phyloP scores from a whole-genome alignment of 2,113 vertebrate species.

The Xiphophorus maculatus region DNA sequence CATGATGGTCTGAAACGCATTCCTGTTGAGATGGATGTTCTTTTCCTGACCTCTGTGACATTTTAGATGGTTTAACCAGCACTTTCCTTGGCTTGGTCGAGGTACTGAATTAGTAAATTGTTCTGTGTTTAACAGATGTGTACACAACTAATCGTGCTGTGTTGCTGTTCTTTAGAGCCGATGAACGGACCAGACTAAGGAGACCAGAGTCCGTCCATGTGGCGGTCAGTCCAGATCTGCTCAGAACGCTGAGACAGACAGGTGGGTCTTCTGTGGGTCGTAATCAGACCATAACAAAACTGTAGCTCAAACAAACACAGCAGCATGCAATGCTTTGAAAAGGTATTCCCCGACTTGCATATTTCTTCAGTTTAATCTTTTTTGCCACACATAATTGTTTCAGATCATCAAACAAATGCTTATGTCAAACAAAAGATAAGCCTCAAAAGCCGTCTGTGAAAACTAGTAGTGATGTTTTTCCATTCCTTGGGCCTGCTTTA shows the following conservation, averaged over 20 bases:
- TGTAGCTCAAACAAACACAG: slow-evolving; percentile 3
- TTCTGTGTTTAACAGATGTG: background rate
- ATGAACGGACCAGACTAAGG: slow-evolving; percentile 33
- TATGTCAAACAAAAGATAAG: no score
- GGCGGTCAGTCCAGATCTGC: slow-evolving; percentile 41
- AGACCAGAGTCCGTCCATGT: slow-evolving; percentile 30
- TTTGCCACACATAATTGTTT: background rate
- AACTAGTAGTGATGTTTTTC: background rate
- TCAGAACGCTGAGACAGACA: slow-evolving; percentile 63
- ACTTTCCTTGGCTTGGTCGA: no score
- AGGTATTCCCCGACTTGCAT: background rate
- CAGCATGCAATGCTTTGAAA: background rate
- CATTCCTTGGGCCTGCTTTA: no score
- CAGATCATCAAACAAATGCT: background rate
- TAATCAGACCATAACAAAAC: background rate
- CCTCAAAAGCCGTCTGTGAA: background rate
- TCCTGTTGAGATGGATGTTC: no score
- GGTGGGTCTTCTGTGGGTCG: slow-evolving; percentile 22
- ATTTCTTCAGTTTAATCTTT: background rate
- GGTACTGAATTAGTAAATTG: background rate
- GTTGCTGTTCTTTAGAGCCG: slow-evolving; percentile 24
- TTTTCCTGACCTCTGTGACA: no score
- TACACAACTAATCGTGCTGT: background rate
- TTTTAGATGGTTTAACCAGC: no score
- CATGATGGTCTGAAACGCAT: no score